Evolutionary conservation across 2,888 invertebrate genomes (phyloP), one percentile per base, ranked within the genome.

Genomic region (Danaus chrysippus): DNA sequence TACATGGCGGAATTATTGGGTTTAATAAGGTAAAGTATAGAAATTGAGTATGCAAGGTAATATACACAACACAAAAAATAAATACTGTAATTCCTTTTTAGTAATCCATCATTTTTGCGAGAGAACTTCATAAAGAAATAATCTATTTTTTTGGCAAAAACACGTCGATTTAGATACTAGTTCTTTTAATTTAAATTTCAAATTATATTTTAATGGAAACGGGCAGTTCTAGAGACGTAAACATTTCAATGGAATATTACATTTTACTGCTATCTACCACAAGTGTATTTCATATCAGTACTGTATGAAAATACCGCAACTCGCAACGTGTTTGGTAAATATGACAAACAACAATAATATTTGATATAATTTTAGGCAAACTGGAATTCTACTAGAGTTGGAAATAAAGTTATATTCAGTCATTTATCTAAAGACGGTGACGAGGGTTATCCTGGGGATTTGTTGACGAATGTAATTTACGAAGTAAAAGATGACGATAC

Each of bases 391-490:
- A 83, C 86, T 53, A 86, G 94, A 0, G 83, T 91, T 52, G 93
- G 91, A 1, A 91, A 84, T 41, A 92, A 91, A 68, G 93, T 98
- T 0, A 91, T 92, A 0, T 92, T 98, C 84, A 93, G 93, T 64
- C 94, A 97, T 74, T 77, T 93, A 1, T 97, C 97, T 64, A 92
- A 92, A 55, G 96, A 97, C 74, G 93, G 94, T 0, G 97, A 98
- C 71, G 97, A 98, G 80, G 96, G 96, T 3, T 99, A 95, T 84
- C 98, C 98, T 0, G 98, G 98, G 0, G 93, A 94, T 71, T 88
- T 98, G 1, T 84, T 94, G 6, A 94, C 94, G 6, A 93, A 93
- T 53, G 93, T 95, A 0, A 92, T 91, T 0, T 98, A 95, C 76
- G 92, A 93, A 68, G 89, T 98, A 17, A 93, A 92, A 0, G 92